Base-by-base conservation (phyloP, 2,113 vertebrate genomes). In the Ictidomys tridecemlineatus region DNA sequence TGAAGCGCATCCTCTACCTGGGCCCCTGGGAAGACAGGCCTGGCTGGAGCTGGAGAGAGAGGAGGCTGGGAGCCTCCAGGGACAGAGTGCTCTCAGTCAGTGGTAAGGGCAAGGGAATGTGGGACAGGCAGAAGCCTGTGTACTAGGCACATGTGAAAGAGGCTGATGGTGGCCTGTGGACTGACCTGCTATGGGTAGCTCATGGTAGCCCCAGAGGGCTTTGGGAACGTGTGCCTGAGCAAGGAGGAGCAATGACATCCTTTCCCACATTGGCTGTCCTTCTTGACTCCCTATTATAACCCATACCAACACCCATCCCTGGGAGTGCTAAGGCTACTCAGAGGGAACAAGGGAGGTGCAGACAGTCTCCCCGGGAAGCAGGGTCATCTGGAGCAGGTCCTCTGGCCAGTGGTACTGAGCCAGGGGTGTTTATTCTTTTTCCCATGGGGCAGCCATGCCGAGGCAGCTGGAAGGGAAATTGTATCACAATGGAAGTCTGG, bases 391-490 rank as follows among this genome's bases (percentile, higher is more conserved):
- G 70, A 34, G 48, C 77, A 73, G 91, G 13, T 22, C 69, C 74
- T 56, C 74, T n/a, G 24, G 69, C 58, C 65, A 34, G 8, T 87
- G 79, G 67, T 65, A 5, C 13, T 26, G 48, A 90, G 90, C 85
- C 96, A 85, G 72, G 48, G 76, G 28, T 0, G 1, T 92, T 80
- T 76, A 45, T 83, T 42, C 9, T 39, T 51, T 65, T 0, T 0
- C 37, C 10, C 12, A 20, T n/a, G 30, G 45, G 82, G 72, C 56
- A 53, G 85, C 32, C 8, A 65, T 65, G 24, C 83, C 89, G 4
- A 1, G 73, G 91, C 51, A 28, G 91, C 97, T 17, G 56, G 96
- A 80, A 96, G 96, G 96, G 97, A 98, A 98, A 42, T 17, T 0
- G 10, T 69, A 69, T 96, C 82, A 92, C 83, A 2, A 13, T 92